Evolutionary conservation across 2,888 invertebrate species (phyloP).

Genomic region (Sceliomorpha sp.): DNA sequence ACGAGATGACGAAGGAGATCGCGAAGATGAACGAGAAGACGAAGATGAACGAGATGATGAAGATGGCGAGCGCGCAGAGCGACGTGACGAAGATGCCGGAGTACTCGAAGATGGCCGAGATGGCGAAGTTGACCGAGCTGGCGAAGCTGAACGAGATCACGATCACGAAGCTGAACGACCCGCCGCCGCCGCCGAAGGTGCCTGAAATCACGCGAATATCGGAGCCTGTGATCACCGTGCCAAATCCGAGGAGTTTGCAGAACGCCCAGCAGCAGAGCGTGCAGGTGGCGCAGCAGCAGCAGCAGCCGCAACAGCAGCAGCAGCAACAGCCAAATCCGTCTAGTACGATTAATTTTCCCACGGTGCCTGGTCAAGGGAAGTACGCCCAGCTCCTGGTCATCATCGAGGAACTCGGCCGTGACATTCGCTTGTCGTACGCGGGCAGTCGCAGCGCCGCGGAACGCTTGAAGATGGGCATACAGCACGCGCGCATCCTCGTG

Average conservation of each 20-base stretch:
- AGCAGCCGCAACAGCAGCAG: slow-evolving; percentile 68
- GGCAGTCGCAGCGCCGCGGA: slow-evolving; percentile 79
- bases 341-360: slow-evolving; percentile 75
- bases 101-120: slow-evolving; percentile 78
- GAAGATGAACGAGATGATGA: slow-evolving; percentile 78
- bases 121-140: slow-evolving; percentile 77
- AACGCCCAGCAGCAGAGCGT: slow-evolving; percentile 71
- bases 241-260: slow-evolving; percentile 77
- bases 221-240: slow-evolving; percentile 79
- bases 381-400: slow-evolving; percentile 78
- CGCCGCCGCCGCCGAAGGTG: slow-evolving; percentile 66
- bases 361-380: slow-evolving; percentile 78
- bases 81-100: slow-evolving; percentile 77
- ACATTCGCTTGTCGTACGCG: slow-evolving; percentile 78
- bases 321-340: slow-evolving; percentile 77
- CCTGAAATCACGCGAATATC: slow-evolving; percentile 75
- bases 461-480: slow-evolving; percentile 77
- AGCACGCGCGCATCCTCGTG: slow-evolving; percentile 77
- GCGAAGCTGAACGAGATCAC: slow-evolving; percentile 79
- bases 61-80: slow-evolving; percentile 77
- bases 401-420: slow-evolving; percentile 81
- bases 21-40: slow-evolving; percentile 78
- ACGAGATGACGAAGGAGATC: slow-evolving; percentile 78
- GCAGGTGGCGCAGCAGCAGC: slow-evolving; percentile 72
- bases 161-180: slow-evolving; percentile 77